Evolutionary conservation across 2,113 vertebrate genomes (phyloP).

Genomic region (Myrmecobius fasciatus): DNA sequence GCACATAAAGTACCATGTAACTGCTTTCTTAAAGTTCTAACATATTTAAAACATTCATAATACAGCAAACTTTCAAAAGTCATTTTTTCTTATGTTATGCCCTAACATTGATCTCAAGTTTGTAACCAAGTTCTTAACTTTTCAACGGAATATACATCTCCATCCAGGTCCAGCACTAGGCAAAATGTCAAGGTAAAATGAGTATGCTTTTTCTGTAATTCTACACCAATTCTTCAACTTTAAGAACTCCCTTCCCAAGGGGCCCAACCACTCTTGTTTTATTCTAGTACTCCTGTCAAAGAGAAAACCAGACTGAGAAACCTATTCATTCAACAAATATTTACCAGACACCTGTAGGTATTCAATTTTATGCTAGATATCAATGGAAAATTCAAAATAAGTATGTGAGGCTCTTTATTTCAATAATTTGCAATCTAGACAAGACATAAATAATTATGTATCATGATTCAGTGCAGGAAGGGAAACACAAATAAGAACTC

Average conservation of each 20-base stretch:
- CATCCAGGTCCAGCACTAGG: slow-evolving; percentile 71
- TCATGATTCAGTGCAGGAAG: background rate
- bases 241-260: slow-evolving; percentile 75
- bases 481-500: background rate
- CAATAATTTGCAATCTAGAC: slow-evolving; percentile 9
- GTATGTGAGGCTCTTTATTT: slow-evolving; percentile 10
- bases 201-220: slow-evolving; percentile 69
- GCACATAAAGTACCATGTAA: background rate
- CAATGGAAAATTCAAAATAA: slow-evolving; percentile 9
- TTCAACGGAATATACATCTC: slow-evolving; percentile 70
- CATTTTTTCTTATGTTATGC: background rate
- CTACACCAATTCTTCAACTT: slow-evolving; percentile 74
- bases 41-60: background rate
- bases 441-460: slow-evolving; percentile 6
- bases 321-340: slow-evolving; percentile 22
- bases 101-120: slow-evolving; percentile 64
- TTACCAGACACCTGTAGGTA: background rate
- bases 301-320: slow-evolving; percentile 60
- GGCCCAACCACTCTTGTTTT: slow-evolving; percentile 77
- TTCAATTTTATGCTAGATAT: background rate
- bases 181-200: slow-evolving; percentile 50
- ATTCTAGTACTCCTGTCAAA: slow-evolving; percentile 70
- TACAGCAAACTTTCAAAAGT: background rate
- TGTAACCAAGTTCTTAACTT: slow-evolving; percentile 58
- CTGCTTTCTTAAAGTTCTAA: background rate